A percentile compares a stretch with the other conserved stretches of the same genome.
phyloP scores from a whole-genome alignment of 2,888 invertebrate species.

The Microdon myrmicae region DNA sequence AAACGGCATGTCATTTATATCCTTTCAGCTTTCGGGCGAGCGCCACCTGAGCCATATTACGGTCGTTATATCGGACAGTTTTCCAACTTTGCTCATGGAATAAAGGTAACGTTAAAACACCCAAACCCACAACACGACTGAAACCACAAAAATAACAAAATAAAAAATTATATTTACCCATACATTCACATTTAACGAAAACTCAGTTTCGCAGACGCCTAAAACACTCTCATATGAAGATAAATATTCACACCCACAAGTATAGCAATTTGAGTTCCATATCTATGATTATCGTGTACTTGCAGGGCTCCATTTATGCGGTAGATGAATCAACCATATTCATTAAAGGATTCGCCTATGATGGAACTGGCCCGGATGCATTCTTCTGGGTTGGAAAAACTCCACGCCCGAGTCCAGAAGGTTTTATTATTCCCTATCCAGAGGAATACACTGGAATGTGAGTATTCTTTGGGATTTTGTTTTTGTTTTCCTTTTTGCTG shows the following conservation, averaged over 20 bases:
- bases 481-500: background rate
- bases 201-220: background rate
- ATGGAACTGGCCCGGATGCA: conserved; percentile 87
- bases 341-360: conserved; percentile 87
- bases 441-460: conserved; percentile 84
- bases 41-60: conserved; percentile 75
- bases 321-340: conserved; percentile 90
- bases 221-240: background rate
- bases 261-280: conserved; percentile 18
- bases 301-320: conserved; percentile 81
- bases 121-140: background rate
- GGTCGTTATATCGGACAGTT: conserved; percentile 81
- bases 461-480: conserved; percentile 60
- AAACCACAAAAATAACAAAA: too few species aligned
- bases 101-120: conserved; percentile 69
- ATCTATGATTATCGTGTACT: conserved; percentile 16
- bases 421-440: conserved; percentile 86
- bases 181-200: background rate
- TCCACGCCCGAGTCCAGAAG: conserved; percentile 82
- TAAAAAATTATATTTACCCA: conserved; percentile 1
- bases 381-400: conserved; percentile 92
- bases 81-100: conserved; percentile 80
- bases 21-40: conserved; percentile 59
- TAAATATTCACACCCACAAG: background rate
- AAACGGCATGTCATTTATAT: background rate